phyloP scores from a whole-genome alignment of 1,140 invertebrate species.

The Helicorthomorpha holstii region DNA sequence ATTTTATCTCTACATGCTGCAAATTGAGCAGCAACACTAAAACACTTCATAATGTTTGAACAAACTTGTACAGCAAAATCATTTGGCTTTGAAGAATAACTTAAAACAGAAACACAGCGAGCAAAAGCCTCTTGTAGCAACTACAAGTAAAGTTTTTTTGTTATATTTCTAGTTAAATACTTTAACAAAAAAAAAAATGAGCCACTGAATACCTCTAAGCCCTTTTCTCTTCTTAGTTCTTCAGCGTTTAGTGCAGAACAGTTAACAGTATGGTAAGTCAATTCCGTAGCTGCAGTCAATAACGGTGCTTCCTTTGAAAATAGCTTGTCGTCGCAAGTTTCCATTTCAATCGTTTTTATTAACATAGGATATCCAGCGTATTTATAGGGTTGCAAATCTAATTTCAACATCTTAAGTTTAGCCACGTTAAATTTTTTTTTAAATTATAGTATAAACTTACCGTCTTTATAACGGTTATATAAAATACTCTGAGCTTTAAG shows the following conservation, averaged over 20 bases:
- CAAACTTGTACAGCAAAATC: conserved; percentile 87
- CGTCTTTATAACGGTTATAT: conserved; percentile 74
- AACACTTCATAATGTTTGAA: conserved; percentile 75
- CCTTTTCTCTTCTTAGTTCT: conserved; percentile 82
- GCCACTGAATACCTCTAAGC: conserved; percentile 47
- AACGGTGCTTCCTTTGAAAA: conserved; percentile 78
- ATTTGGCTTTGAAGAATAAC: conserved; percentile 49
- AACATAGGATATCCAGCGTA: conserved; percentile 97
- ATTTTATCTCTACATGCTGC: conserved; percentile 71
- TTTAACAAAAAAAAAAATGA: not conserved
- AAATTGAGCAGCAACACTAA: conserved; percentile 87
- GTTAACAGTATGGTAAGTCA: conserved; percentile 89
- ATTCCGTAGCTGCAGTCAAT: conserved; percentile 75
- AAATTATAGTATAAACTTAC: conserved; percentile 28
- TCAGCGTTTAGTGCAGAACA: conserved; percentile 96
- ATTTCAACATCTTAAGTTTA: too few relatives aligned
- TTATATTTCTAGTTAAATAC: not conserved
- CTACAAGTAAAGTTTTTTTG: conserved; percentile 24
- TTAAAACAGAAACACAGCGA: conserved; percentile 77
- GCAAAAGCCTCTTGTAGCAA: conserved; percentile 71
- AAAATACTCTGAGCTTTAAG: conserved; percentile 90
- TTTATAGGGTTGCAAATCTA: conserved; percentile 88
- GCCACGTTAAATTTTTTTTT: not conserved
- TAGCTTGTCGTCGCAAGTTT: conserved; percentile 79
- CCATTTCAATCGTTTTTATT: conserved; percentile 85